These are phyloP conservation scores for Sorex maritimensis DNA, from an alignment of 2,797 vertebrate species.

Conservation along the genomic window DNA sequence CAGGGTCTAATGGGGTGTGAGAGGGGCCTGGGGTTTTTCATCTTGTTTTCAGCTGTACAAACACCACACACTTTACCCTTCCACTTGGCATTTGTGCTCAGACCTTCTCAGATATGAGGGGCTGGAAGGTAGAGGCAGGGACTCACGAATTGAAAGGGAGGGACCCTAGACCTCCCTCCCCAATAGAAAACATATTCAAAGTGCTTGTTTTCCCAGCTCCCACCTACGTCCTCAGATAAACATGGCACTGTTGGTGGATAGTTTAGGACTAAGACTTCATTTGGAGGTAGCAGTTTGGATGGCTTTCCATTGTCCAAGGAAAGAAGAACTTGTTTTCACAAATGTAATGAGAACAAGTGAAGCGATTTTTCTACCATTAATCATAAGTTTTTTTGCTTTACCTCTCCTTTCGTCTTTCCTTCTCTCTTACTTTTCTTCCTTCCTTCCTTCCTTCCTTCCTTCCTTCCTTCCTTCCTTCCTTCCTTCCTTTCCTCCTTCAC, in stretches of 20 bases:
- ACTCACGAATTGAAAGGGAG: constrained; percentile 89
- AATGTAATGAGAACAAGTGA: not conserved
- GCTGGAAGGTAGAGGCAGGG: constrained; percentile 81
- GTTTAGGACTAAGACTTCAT: constrained; percentile 84
- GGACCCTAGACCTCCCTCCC: constrained; percentile 64
- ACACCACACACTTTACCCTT: constrained; percentile 92
- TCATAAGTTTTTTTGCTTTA: no score
- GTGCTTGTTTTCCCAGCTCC: constrained; percentile 92
- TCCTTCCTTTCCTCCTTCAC: no score
- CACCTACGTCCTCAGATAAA: constrained; percentile 90
- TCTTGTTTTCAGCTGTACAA: constrained; percentile 99
- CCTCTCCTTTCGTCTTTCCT: not conserved
- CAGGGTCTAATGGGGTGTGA: constrained; percentile 97
- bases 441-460: no score
- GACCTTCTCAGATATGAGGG: constrained; percentile 55
- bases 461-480: no score
- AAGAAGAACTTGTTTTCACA: constrained; percentile 73
- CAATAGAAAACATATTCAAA: constrained; percentile 88
- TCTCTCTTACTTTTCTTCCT: no score
- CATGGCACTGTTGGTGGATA: constrained; percentile 86
- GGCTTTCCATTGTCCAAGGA: constrained; percentile 70
- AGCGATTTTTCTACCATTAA: not conserved
- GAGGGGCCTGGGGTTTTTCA: constrained; percentile 97
- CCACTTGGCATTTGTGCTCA: constrained; percentile 79
- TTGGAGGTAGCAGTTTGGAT: constrained; percentile 73